Evolutionary conservation across 2,113 vertebrate genomes (phyloP).

Genomic region (Mus spicilegus): DNA sequence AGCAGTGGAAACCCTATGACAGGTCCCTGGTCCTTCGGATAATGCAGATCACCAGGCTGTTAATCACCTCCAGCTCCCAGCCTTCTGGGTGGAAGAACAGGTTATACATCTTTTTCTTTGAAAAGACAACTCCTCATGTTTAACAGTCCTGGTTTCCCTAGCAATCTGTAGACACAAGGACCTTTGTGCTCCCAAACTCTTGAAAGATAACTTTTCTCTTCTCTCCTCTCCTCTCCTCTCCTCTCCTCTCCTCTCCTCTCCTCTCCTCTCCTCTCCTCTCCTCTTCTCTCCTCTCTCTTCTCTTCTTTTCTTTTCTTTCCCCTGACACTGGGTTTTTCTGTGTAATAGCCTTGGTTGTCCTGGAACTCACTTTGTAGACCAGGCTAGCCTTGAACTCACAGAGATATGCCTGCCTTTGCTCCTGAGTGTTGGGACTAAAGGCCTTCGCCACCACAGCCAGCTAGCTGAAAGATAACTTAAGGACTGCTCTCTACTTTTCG

Average conservation of each 20-base stretch:
- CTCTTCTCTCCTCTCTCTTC: no score
- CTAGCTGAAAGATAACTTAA: neutral
- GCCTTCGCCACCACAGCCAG: neutral
- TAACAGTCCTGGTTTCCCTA: neutral
- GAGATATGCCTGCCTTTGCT: neutral
- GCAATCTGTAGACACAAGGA: neutral
- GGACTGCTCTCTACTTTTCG: neutral
- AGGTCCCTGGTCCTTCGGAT: neutral
- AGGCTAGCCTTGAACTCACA: no score
- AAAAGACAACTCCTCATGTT: neutral
- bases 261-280: no score
- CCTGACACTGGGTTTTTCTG: neutral
- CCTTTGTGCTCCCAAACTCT: neutral
- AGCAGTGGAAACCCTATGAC: no score
- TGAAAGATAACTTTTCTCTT: neutral
- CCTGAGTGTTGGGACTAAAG: neutral
- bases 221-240: no score
- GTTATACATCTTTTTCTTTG: neutral
- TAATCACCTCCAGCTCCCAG: neutral
- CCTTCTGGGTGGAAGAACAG: neutral
- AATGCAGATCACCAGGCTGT: neutral
- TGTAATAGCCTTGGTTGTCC: neutral
- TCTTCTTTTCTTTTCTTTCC: neutral
- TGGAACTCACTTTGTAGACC: no score
- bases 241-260: no score